Base-by-base conservation (phyloP, 2,888 invertebrate genomes). In the Scaptomyza reducta region DNA sequence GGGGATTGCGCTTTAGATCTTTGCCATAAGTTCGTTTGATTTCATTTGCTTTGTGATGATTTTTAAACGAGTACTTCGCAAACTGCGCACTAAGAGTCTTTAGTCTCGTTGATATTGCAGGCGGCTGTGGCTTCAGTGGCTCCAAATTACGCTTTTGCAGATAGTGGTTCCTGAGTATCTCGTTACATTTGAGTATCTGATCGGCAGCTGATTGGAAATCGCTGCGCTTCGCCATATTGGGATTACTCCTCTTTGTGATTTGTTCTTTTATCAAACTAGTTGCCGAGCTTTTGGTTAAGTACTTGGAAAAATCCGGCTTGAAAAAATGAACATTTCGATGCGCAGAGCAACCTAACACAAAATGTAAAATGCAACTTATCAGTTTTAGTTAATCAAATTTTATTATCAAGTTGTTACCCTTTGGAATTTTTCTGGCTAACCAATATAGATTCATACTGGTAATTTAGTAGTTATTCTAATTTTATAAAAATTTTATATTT, bases 121-220 rank as follows among this genome's bases (percentile, higher is more conserved):
- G 72, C 7, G 16, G 0, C 6, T n/a, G 7, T n/a, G 29, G n/a
- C 0, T 6, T 6, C 3, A 14, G 1, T 9, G 18, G 35, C 10
- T n/a, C 2, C 14, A 46, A 18, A n/a, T n/a, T 9, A 6, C 58
- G 66, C n/a, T 35, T 56, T 13, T 33, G 53, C 0, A 71, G 31
- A 22, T 53, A 59, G 25, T 71, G 72, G 7, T 67, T 61, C 25
- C 56, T 62, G 0, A 72, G 47, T 18, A 59, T 42, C 38, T 55
- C 27, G 33, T 72, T 72, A 27, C 58, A 62, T 25, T 59, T 35
- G 27, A 61, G 61, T 0, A 67, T 10, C 14, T 44, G 67, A 1
- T 27, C 45, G 6, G 41, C 47, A 33, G 67, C 67, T 13, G 27
- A 27, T 2, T 49, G 22, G 7, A 9, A 27, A 41, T 72, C 72